A percentile compares a stretch with the other conserved stretches of the same genome.
These are phyloP conservation scores for Thalpophila matura DNA, from an alignment of 2,888 invertebrate species.

Conservation along the genomic window DNA sequence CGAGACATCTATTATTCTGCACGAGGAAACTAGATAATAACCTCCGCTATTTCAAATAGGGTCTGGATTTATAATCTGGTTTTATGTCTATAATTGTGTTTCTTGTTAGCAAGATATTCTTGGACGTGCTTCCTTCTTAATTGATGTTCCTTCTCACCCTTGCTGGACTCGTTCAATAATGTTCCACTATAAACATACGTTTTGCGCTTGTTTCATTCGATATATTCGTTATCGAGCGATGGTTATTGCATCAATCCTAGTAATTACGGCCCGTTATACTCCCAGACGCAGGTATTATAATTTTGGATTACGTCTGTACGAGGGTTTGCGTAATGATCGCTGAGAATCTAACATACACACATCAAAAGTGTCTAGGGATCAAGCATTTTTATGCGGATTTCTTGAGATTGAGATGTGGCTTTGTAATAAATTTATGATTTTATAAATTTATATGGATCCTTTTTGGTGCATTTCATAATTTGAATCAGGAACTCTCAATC, in stretches of 20 bases:
- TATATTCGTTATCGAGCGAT: conserved; percentile 62
- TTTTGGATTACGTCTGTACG: conserved; percentile 52
- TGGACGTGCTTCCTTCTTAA: conserved; percentile 56
- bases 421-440: too few relatives aligned
- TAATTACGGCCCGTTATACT: conserved; percentile 65
- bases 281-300: conserved; percentile 41
- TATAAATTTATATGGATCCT: too few relatives aligned
- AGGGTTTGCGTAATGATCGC: conserved; percentile 38
- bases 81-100: conserved; percentile 49
- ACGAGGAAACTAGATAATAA: conserved; percentile 29
- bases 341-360: conserved; percentile 13
- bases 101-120: conserved; percentile 46
- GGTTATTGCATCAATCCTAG: conserved; percentile 65
- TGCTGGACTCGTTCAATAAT: conserved; percentile 45
- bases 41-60: conserved; percentile 26
- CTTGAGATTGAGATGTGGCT: too few relatives aligned
- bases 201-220: conserved; percentile 59
- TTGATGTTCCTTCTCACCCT: conserved; percentile 51
- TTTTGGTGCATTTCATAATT: too few relatives aligned
- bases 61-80: conserved; percentile 47
- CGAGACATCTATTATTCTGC: background rate
- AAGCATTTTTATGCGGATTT: too few relatives aligned
- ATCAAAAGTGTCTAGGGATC: too few relatives aligned
- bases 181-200: conserved; percentile 54
- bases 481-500: too few relatives aligned